A percentile compares a stretch with the other conserved stretches of the same genome.
Conservation (phyloP, 2,888 invertebrate genomes). For the Epistrophe eligans region DNA sequence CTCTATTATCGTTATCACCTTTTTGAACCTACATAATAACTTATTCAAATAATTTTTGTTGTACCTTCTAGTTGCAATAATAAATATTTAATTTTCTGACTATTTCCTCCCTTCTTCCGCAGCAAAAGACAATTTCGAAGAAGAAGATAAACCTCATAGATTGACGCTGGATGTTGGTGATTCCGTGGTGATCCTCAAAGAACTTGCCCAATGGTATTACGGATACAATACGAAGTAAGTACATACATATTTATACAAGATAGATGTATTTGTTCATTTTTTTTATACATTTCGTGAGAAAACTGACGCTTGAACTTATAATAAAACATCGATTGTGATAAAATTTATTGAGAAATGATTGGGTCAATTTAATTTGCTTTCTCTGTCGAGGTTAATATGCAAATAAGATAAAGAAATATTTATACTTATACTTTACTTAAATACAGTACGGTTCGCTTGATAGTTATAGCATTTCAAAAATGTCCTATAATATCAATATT, state of each 20-base stretch:
- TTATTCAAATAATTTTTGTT: neutral
- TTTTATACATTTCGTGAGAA: conserved; percentile 21
- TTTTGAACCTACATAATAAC: neutral
- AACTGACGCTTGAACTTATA: conserved; percentile 11
- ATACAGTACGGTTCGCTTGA: neutral
- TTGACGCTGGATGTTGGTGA: conserved; percentile 83
- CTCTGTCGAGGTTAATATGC: conserved; percentile 62
- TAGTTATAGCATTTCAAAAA: neutral
- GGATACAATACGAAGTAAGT: conserved; percentile 84
- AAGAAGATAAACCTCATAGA: conserved; percentile 83
- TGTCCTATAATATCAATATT: too few relatives aligned
- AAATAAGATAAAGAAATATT: conserved; percentile 60
- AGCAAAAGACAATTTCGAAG: conserved; percentile 84
- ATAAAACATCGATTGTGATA: conserved; percentile 44
- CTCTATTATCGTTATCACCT: conserved; percentile 44
- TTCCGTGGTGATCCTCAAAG: conserved; percentile 82
- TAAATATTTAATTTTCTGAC: neutral
- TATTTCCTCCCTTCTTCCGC: conserved; percentile 4
- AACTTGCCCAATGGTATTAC: conserved; percentile 84
- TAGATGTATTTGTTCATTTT: neutral
- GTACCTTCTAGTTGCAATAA: neutral
- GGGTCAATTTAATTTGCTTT: conserved; percentile 68
- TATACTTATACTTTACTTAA: neutral
- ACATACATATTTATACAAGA: neutral
- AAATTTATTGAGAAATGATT: conserved; percentile 51